Evolutionary conservation across 2,113 vertebrate genomes (phyloP).

Genomic region (Microcebus tavaratra): DNA sequence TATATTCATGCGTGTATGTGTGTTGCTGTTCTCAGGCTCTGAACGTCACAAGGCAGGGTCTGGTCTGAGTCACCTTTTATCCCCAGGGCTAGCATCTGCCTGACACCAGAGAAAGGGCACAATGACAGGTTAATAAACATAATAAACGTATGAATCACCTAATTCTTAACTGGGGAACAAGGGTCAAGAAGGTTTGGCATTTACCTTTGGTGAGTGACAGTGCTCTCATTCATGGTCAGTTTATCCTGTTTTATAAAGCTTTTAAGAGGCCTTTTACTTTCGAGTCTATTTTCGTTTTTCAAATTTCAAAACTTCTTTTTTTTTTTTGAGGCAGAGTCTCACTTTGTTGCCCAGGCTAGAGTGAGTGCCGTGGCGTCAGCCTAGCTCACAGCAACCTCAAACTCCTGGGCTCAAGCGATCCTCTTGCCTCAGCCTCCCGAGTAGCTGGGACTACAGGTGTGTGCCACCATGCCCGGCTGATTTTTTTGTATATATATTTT

Average conservation of each 20-base stretch:
- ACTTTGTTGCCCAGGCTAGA: too few species aligned
- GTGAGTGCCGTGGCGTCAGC: too few species aligned
- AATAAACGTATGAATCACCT: not conserved
- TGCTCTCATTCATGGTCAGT: not conserved
- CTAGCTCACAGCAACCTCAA: too few species aligned
- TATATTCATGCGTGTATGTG: not conserved
- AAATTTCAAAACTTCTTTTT: not conserved
- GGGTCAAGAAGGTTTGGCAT: not conserved
- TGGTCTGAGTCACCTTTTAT: not conserved
- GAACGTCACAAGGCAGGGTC: not conserved
- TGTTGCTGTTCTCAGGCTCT: not conserved
- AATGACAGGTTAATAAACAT: not conserved
- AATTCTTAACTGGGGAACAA: not conserved
- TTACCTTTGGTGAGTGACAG: rapidly evolving
- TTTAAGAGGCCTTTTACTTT: not conserved
- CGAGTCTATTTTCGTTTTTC: not conserved
- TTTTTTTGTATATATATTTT: too few species aligned
- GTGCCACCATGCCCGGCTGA: too few species aligned
- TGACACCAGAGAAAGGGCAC: not conserved
- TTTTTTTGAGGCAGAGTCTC: too few species aligned
- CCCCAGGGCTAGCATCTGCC: not conserved
- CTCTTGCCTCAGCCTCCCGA: too few species aligned
- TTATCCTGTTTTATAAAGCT: not conserved
- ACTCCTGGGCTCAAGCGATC: too few species aligned
- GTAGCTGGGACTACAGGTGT: too few species aligned